A percentile compares a stretch with the other conserved stretches of the same genome.
phyloP scores from a whole-genome alignment of 2,797 vertebrate genomes.

The Myripristis murdjan region DNA sequence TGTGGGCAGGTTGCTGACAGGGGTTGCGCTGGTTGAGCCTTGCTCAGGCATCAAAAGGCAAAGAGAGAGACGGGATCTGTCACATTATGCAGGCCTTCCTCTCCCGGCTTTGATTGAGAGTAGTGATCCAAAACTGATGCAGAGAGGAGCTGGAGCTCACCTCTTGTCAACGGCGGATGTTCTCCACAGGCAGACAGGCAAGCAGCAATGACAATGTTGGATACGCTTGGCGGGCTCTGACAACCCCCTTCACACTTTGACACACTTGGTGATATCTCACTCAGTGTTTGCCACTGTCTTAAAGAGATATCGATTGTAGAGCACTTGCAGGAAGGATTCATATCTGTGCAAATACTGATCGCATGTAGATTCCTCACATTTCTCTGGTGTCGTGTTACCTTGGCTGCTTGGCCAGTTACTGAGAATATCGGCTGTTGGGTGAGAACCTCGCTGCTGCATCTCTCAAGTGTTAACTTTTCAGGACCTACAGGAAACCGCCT shows the following conservation, averaged over 20 bases:
- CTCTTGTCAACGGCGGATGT: conserved; percentile 83
- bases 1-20: conserved; percentile 77
- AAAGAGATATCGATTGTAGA: conserved; percentile 43
- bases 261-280: conserved; percentile 79
- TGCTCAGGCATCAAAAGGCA: conserved; percentile 74
- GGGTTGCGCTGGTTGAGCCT: conserved; percentile 73
- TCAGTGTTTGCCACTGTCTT: conserved; percentile 73
- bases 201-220: conserved; percentile 84
- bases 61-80: conserved; percentile 81
- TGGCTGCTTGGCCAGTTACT: no score
- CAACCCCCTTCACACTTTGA: conserved; percentile 76
- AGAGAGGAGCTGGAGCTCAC: conserved; percentile 76
- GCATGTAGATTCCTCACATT: conserved; percentile 10
- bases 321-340: conserved; percentile 26
- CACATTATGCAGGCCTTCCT: conserved; percentile 84
- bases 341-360: conserved; percentile 9
- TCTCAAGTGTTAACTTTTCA: background rate
- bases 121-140: conserved; percentile 89
- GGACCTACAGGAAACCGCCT: background rate
- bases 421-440: no score
- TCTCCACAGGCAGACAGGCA: conserved; percentile 81
- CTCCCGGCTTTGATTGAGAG: conserved; percentile 86
- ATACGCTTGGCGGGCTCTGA: conserved; percentile 82
- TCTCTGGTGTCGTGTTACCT: background rate
- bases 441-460: background rate